Evolutionary conservation across 2,888 invertebrate genomes (phyloP).

Genomic region (Pyralis farinalis): DNA sequence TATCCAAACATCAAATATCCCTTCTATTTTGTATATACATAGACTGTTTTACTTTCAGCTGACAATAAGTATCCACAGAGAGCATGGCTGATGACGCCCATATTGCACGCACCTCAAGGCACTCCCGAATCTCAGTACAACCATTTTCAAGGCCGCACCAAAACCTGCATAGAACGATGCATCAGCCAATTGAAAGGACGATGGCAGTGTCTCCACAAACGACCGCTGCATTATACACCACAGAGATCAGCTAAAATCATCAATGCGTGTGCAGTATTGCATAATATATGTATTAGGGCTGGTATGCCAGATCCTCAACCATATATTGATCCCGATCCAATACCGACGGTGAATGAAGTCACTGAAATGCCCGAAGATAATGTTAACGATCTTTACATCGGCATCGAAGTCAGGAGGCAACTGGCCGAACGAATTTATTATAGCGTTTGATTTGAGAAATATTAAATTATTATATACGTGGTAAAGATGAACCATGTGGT

Average conservation of each 20-base stretch:
- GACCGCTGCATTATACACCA: constrained; percentile 52
- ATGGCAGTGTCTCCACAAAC: constrained; percentile 46
- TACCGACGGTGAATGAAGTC: constrained; percentile 35
- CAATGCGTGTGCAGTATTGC: constrained; percentile 53
- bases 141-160: constrained; percentile 46
- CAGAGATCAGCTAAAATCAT: constrained; percentile 52
- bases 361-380: constrained; percentile 49
- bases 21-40: no score
- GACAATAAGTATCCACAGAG: constrained; percentile 50
- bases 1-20: no score
- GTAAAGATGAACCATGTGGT: no score
- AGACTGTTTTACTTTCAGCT: constrained; percentile 34
- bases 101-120: constrained; percentile 43
- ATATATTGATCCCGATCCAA: constrained; percentile 34
- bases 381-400: constrained; percentile 50
- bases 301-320: constrained; percentile 38
- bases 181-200: constrained; percentile 46
- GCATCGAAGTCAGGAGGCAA: constrained; percentile 49
- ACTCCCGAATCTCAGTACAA: constrained; percentile 53
- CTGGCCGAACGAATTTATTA: constrained; percentile 51
- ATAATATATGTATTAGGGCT: constrained; percentile 44
- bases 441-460: constrained; percentile 36
- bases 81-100: constrained; percentile 54
- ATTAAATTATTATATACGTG: no score
- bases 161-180: constrained; percentile 44